Evolutionary conservation across 2,888 invertebrate genomes (phyloP).

Genomic region (Eugnorisma glareosa): DNA sequence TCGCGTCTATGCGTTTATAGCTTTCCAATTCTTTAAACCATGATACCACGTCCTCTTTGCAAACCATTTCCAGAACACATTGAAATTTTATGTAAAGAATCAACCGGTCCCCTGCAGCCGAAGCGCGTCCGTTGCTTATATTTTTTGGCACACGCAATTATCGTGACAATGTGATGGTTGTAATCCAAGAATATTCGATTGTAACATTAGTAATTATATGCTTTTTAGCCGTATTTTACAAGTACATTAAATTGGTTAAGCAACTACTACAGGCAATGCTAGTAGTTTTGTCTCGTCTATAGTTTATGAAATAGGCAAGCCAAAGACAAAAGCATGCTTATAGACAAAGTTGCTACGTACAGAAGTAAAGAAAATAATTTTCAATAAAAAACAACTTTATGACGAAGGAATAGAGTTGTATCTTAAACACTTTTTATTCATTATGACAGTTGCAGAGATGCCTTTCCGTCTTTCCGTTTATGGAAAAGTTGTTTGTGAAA

Average conservation of each 20-base stretch:
- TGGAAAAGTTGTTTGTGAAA: conserved; percentile 39
- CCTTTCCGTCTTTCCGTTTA: conserved; percentile 41
- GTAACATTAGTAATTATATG: conserved; percentile 89
- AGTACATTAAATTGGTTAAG: conserved; percentile 89
- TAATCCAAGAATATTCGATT: conserved; percentile 85
- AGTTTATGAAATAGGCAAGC: conserved; percentile 81
- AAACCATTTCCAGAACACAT: conserved; percentile 97
- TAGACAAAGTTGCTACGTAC: conserved; percentile 62
- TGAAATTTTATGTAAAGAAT: conserved; percentile 90
- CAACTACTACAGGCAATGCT: conserved; percentile 89
- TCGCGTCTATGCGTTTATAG: conserved; percentile 98
- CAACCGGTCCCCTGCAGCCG: conserved; percentile 90
- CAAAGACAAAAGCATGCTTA: conserved; percentile 73
- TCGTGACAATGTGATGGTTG: conserved; percentile 81
- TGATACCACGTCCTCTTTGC: conserved; percentile 99
- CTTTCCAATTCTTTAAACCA: conserved; percentile 99
- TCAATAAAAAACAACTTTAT: conserved; percentile 20
- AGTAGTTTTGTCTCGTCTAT: conserved; percentile 87
- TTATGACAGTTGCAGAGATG: conserved; percentile 50
- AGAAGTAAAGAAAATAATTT: conserved; percentile 5
- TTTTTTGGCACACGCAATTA: conserved; percentile 85
- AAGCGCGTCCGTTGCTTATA: conserved; percentile 85
- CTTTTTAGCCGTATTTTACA: conserved; percentile 87
- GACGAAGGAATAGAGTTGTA: rapidly evolving
- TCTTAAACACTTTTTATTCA: neutral